A percentile compares a stretch with the other conserved stretches of the same genome.
Conservation (phyloP, 2,113 vertebrate species). For the Malurus cyaneus region DNA sequence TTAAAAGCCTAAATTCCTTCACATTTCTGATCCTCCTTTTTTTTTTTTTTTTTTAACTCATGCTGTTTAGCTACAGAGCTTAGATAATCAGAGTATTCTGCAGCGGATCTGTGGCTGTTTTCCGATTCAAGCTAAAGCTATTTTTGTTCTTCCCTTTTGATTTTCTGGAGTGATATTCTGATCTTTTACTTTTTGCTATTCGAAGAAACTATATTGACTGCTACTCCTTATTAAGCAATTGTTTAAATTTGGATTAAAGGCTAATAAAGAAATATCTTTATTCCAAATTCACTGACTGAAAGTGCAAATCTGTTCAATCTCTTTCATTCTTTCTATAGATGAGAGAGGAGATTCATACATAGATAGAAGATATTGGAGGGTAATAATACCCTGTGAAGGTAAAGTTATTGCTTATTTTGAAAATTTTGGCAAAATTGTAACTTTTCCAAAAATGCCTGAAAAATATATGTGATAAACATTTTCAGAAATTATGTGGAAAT, state of each 20-base stretch:
- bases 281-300: neutral
- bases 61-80: neutral
- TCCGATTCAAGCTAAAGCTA: neutral
- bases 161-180: neutral
- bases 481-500: neutral
- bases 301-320: neutral
- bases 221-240: neutral
- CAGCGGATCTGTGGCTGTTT: neutral
- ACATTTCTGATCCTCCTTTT: neutral
- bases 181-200: neutral
- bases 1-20: slow-evolving; percentile 12
- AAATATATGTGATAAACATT: neutral
- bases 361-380: neutral
- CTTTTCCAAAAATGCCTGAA: neutral
- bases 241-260: neutral
- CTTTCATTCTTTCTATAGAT: neutral
- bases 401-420: neutral
- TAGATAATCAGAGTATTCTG: neutral
- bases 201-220: neutral
- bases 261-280: neutral
- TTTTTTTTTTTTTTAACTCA: neutral
- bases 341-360: neutral
- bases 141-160: neutral
- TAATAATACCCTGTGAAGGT: neutral
- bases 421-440: neutral